Conservation (phyloP, 2,888 invertebrate species). For the Synergus laeviventris region DNA sequence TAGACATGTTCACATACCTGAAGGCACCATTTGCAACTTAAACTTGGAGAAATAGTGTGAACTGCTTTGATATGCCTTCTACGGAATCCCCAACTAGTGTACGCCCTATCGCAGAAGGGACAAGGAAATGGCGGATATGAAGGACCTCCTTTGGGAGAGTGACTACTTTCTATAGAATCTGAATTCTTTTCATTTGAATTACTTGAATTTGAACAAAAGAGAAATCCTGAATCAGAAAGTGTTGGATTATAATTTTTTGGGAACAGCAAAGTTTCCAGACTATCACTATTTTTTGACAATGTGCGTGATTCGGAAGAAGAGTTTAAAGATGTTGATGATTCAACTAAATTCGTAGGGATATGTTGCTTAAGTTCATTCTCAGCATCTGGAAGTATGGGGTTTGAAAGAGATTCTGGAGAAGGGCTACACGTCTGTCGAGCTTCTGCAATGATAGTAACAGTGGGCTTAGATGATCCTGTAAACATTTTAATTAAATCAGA, state of each 20-base stretch:
- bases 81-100: slow-evolving; percentile 82
- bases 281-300: slow-evolving; percentile 20
- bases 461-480: slow-evolving; percentile 61
- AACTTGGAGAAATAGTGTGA: slow-evolving; percentile 76
- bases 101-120: slow-evolving; percentile 81
- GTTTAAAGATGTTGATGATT: slow-evolving; percentile 25
- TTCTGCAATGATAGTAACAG: slow-evolving; percentile 63
- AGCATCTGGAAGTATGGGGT: slow-evolving; percentile 2
- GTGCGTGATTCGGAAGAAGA: slow-evolving; percentile 24
- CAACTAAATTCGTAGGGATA: not conserved
- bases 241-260: slow-evolving; percentile 47
- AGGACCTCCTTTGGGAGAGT: slow-evolving; percentile 50
- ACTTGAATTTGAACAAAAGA: slow-evolving; percentile 48
- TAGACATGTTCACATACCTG: slow-evolving; percentile 56
- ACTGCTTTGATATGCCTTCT: slow-evolving; percentile 81
- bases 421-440: slow-evolving; percentile 57
- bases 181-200: slow-evolving; percentile 27
- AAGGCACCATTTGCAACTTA: slow-evolving; percentile 80
- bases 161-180: slow-evolving; percentile 17
- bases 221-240: slow-evolving; percentile 52
- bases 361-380: not conserved
- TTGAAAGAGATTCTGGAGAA: slow-evolving; percentile 47
- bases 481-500: slow-evolving; percentile 46
- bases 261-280: slow-evolving; percentile 41
- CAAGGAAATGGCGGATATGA: slow-evolving; percentile 79